Evolutionary conservation across 2,113 vertebrate species (phyloP), one percentile per base, ranked within the genome.

Genomic region (Lophochroa leadbeateri): DNA sequence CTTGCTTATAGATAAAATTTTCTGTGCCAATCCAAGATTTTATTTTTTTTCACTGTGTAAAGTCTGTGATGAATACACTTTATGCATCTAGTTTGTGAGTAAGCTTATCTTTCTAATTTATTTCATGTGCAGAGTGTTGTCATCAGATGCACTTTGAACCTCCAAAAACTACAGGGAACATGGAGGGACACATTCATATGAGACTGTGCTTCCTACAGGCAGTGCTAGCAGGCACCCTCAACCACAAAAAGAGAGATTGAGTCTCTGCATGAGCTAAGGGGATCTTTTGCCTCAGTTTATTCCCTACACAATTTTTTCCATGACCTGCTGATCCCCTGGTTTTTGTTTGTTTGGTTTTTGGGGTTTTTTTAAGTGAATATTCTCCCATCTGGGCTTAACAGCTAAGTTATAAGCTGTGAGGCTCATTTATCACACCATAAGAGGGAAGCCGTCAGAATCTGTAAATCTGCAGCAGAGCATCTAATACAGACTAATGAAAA

Each of bases 1-100:
- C 43, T 76, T 94, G 71, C 55, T 95, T 95, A 91, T 95, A 97
- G 78, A 92, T 6, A 19, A 93, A 87, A 88, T 89, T 96, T 96
- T 97, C 68, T 88, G 19, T 92, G 74, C 17, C 33, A 91, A 69
- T 85, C 60, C 47, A 58, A 75, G 27, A 31, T 39, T 57, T 87
- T 46, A 25, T 33, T 65, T 43, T 13, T 55, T 76, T 93, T 49
- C 8, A 75, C 41, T 58, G 23, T 78, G 39, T 53, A 79, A 93
- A 76, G 7, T 80, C 95, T 94, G 28, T 27, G 20, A 74, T 68
- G 49, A 92, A 90, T 52, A 55, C 5, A 74, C n/a, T 55, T 50
- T 53, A 69, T 60, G 24, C 10, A 8, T 81, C 47, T 70, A 60
- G 44, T 60, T 81, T 91, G 15, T 85, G 60, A 90, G 72, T 44